phyloP scores from a whole-genome alignment of 2,888 invertebrate genomes.

The Clostera curtula region DNA sequence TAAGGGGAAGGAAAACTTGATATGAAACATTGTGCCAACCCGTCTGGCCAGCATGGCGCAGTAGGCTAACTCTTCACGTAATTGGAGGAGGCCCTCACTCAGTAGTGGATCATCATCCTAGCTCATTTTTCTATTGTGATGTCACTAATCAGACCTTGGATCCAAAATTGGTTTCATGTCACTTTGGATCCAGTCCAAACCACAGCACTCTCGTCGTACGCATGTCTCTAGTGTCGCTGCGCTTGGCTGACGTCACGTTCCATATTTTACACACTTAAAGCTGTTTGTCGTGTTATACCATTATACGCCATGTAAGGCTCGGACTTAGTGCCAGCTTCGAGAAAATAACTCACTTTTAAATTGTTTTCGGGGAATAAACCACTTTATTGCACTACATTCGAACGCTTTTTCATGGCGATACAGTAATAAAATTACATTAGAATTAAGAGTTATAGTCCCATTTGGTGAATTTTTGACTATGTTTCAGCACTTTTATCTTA shows the following conservation, averaged over 20 bases:
- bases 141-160: too few species aligned
- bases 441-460: constrained; percentile 40
- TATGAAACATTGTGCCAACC: too few species aligned
- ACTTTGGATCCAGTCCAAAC: too few species aligned
- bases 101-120: too few species aligned
- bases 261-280: constrained; percentile 74
- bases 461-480: constrained; percentile 31
- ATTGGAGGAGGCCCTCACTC: too few species aligned
- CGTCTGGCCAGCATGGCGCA: too few species aligned
- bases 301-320: constrained; percentile 70
- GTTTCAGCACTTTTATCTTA: constrained; percentile 34
- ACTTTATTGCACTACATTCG: constrained; percentile 55
- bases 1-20: too few species aligned
- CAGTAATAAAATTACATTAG: constrained; percentile 42
- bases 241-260: constrained; percentile 63
- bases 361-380: constrained; percentile 57
- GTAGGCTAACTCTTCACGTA: too few species aligned
- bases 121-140: too few species aligned
- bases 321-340: constrained; percentile 62
- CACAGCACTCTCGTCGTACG: too few species aligned
- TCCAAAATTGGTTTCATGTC: too few species aligned
- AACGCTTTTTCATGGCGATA: constrained; percentile 52
- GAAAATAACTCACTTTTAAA: constrained; percentile 68
- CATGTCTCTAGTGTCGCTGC: constrained; percentile 50
- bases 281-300: constrained; percentile 74